A percentile compares a stretch with the other conserved stretches of the same genome.
Conservation (phyloP, 2,113 vertebrate genomes). For the Petrocephalus microphthalmus region DNA sequence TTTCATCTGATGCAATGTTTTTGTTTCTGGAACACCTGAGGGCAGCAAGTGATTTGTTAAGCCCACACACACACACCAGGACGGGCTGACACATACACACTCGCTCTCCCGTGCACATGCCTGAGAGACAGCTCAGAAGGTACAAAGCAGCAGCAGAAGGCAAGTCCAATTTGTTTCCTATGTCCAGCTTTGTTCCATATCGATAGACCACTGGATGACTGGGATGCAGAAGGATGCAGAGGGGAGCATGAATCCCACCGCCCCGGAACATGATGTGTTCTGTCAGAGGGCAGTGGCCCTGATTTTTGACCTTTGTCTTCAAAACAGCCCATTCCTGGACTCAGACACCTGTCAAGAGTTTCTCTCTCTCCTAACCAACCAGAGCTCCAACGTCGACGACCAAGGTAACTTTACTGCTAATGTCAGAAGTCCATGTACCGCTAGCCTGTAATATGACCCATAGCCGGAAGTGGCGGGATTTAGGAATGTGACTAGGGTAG, state of each 20-base stretch:
- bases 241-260: conserved; percentile 66
- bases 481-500: not conserved
- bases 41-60: conserved; percentile 25
- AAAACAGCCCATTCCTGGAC: conserved; percentile 60
- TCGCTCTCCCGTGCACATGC: conserved; percentile 21
- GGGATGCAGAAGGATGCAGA: conserved; percentile 53
- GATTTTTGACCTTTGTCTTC: conserved; percentile 66
- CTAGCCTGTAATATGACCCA: not conserved
- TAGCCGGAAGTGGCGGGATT: not conserved
- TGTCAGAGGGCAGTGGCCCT: conserved; percentile 69
- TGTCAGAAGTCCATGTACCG: not conserved
- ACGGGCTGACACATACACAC: not conserved
- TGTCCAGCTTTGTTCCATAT: conserved; percentile 37
- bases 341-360: conserved; percentile 65
- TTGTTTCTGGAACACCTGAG: conserved; percentile 43
- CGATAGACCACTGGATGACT: conserved; percentile 54
- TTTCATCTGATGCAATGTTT: conserved; percentile 53
- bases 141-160: conserved; percentile 41
- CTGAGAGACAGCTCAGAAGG: conserved; percentile 34
- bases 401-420: conserved; percentile 44
- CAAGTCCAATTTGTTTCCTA: conserved; percentile 47
- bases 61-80: conserved; percentile 2
- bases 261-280: conserved; percentile 65
- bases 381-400: conserved; percentile 45
- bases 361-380: conserved; percentile 56